Base-by-base conservation (phyloP, 2,888 invertebrate species). In the Caprella mutica region DNA sequence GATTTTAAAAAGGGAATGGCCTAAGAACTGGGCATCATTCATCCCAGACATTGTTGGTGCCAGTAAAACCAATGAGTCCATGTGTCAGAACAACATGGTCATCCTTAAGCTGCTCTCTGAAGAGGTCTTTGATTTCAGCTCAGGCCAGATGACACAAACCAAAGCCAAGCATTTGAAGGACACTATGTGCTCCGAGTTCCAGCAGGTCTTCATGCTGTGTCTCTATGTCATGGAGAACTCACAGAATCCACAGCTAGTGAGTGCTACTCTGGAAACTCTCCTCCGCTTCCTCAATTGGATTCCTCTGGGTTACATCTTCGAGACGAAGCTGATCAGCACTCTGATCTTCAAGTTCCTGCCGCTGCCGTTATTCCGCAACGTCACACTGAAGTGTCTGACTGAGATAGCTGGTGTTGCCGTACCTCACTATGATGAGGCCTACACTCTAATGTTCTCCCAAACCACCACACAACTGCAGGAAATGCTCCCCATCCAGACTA, bases 31-130 rank as follows among this genome's bases (percentile, higher is more conserved):
- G 98, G 93, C 96, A 70, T 86, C 92, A 27, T 99, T 99, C 75
- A 97, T 99, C 69, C 85, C 89, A 70, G 98, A 99, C 73, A 98
- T 98, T 72, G 97, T 99, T 59, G 98, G 97, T 60, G 93, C 98
- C 46, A 94, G 94, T 69, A 94, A 94, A 78, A 96, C 96, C 26
- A 97, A 96, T 73, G 98, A 98, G 75, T 90, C 92, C 69, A 80
- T 99, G 50, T 99, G 98, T 78, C 96, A 97, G 77, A 99, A 99
- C 75, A 99, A 99, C 73, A 98, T 99, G 96, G 86, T 86, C 27
- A 98, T 99, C 70, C 77, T 99, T 66, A 96, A 96, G 73, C 78
- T 99, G 64, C 79, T 98, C 35, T 94, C 96, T 74, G 98, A 98
- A 75, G 98, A 99, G 77, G 88, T 98, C 42, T 99, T 99, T 77